These are phyloP conservation scores for Sarcophaga variegata DNA, from an alignment of 2,888 invertebrate species.

Conservation along the genomic window DNA sequence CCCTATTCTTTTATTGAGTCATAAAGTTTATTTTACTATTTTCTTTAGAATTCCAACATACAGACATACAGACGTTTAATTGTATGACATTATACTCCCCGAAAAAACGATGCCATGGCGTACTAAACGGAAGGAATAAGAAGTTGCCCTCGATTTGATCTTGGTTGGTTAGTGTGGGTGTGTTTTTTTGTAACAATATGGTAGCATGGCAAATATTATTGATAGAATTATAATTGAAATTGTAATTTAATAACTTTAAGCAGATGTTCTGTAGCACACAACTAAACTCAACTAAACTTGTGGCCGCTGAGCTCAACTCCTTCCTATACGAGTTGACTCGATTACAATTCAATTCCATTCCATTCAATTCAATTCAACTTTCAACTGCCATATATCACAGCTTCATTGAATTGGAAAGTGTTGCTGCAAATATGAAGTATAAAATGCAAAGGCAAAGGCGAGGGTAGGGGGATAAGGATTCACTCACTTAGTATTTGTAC, in stretches of 20 bases:
- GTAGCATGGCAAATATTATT: conserved; percentile 59
- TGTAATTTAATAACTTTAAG: conserved; percentile 68
- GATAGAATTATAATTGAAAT: conserved; percentile 69
- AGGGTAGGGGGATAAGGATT: background rate
- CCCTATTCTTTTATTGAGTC: background rate
- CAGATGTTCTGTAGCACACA: conserved; percentile 51
- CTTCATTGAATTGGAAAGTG: conserved; percentile 55
- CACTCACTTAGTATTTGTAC: background rate
- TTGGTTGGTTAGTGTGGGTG: no score
- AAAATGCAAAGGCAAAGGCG: background rate
- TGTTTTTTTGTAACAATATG: conserved; percentile 41
- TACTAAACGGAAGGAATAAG: conserved; percentile 33
- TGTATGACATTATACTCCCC: conserved; percentile 1
- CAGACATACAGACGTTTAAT: conserved; percentile 32
- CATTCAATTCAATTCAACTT: no score
- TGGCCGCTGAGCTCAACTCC: no score
- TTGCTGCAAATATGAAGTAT: background rate
- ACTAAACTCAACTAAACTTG: conserved; percentile 30
- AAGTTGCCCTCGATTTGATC: background rate
- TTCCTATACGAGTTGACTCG: no score
- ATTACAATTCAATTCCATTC: no score
- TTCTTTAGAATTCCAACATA: conserved; percentile 30
- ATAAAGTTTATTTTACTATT: conserved; percentile 12
- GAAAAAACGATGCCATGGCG: background rate
- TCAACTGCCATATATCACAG: conserved; percentile 53